Percentiles rank a stretch among this genome's conserved stretches.
These are phyloP conservation scores for Invenusta paracnida DNA, from an alignment of 2,888 invertebrate species.

Conservation along the genomic window DNA sequence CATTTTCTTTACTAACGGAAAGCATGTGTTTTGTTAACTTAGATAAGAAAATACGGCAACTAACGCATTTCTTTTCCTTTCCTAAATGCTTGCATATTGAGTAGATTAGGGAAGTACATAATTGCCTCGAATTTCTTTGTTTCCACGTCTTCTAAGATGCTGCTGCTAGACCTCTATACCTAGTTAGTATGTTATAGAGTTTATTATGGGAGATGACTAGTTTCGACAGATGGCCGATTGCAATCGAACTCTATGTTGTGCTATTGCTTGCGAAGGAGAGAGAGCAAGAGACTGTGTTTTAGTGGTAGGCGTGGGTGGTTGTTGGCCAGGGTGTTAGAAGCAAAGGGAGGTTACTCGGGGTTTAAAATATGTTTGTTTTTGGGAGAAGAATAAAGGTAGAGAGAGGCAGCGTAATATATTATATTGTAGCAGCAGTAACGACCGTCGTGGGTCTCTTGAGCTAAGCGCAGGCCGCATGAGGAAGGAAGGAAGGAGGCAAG, in stretches of 20 bases:
- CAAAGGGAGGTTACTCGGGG: neutral
- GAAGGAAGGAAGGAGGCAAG: neutral
- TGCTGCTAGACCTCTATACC: neutral
- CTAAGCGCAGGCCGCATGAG: neutral
- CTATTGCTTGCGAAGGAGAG: neutral
- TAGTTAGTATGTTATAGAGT: too few relatives aligned
- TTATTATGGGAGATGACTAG: neutral
- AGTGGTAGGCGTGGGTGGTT: neutral
- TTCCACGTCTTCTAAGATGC: neutral
- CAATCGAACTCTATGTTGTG: neutral
- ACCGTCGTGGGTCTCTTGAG: too few relatives aligned
- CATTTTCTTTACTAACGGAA: too few relatives aligned
- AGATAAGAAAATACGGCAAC: too few relatives aligned
- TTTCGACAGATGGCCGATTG: neutral
- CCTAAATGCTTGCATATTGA: neutral
- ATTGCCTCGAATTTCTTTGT: neutral
- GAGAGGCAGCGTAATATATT: too few relatives aligned
- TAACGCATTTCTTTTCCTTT: neutral
- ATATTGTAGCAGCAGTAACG: too few relatives aligned
- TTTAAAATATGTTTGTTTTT: neutral
- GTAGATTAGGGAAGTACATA: neutral
- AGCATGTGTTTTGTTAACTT: too few relatives aligned
- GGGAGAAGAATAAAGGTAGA: neutral
- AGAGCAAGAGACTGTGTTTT: neutral
- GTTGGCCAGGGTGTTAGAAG: too few relatives aligned